Percentiles rank a stretch among this genome's conserved stretches.
Evolutionary conservation across 2,797 vertebrate species (phyloP).

Genomic region (Coregonus suidteri): DNA sequence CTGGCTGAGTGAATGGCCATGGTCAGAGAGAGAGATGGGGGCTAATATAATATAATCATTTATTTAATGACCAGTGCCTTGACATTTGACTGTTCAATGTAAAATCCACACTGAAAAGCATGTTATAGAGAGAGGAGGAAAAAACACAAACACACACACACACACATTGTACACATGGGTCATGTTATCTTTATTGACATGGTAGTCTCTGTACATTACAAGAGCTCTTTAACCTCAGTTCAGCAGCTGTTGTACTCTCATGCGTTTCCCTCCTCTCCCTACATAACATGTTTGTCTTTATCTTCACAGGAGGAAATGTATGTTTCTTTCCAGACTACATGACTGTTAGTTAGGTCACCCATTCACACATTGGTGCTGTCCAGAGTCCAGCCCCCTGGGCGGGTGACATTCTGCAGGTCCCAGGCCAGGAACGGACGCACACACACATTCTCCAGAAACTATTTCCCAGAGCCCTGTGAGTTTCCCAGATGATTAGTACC

Average conservation of each 20-base stretch:
- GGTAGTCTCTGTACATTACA: too few relatives aligned
- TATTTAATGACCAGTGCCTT: background rate
- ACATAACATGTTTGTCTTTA: conserved; percentile 2
- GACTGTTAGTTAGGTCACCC: conserved; percentile 34
- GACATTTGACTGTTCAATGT: too few relatives aligned
- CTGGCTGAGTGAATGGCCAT: background rate
- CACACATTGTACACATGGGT: too few relatives aligned
- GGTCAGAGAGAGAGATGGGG: background rate
- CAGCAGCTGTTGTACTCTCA: background rate
- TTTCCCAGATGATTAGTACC: conserved; percentile 57
- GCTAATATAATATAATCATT: too few relatives aligned
- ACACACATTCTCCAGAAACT: conserved; percentile 23
- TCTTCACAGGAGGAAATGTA: conserved; percentile 16
- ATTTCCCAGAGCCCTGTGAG: conserved; percentile 61
- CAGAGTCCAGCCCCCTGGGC: background rate
- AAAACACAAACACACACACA: too few relatives aligned
- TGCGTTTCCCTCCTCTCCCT: background rate
- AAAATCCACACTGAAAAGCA: too few relatives aligned
- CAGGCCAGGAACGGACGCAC: conserved; percentile 42
- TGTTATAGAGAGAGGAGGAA: too few relatives aligned
- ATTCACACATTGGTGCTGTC: conserved; percentile 65
- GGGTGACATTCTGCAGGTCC: conserved; percentile 65
- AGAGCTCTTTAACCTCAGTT: background rate
- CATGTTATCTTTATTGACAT: too few relatives aligned
- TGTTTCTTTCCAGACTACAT: conserved; percentile 29